phyloP scores from a whole-genome alignment of 2,888 invertebrate species.

The Caenorhabditis sinica region DNA sequence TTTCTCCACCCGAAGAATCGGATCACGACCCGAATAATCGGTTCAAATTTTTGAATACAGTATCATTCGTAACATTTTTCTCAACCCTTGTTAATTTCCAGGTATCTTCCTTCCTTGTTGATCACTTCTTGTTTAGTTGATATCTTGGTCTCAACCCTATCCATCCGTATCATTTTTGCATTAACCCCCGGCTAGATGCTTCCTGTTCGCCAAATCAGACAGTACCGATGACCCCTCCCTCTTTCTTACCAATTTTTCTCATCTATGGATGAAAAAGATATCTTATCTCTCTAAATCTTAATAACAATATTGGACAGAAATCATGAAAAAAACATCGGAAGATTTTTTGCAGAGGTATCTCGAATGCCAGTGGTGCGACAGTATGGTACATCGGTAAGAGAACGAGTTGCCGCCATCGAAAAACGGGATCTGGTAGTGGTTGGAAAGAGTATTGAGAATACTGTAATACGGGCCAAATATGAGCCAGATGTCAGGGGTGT shows the following conservation, averaged over 20 bases:
- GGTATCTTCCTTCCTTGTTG: neutral
- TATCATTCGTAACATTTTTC: neutral
- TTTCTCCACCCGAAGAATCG: too few species aligned
- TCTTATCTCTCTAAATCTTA: neutral
- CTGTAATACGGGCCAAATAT: constrained; percentile 77
- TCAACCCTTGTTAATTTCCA: neutral
- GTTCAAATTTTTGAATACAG: too few species aligned
- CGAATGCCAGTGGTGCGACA: constrained; percentile 61
- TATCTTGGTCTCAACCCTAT: neutral
- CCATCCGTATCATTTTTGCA: neutral
- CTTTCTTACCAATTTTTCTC: too few species aligned
- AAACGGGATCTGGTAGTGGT: constrained; percentile 42
- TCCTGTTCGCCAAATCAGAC: constrained; percentile 40
- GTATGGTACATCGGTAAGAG: constrained; percentile 66
- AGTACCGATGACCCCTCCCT: constrained; percentile 1
- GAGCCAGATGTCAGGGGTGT: constrained; percentile 79
- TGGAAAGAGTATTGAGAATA: constrained; percentile 49
- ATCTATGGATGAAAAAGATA: neutral
- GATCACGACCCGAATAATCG: too few species aligned
- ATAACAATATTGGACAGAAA: neutral
- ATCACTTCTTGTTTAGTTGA: constrained; percentile 34
- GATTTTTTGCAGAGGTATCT: neutral
- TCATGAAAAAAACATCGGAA: neutral
- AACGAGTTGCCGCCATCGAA: constrained; percentile 70
- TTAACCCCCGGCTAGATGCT: neutral